Evolutionary conservation across 2,113 vertebrate genomes (phyloP), one percentile per base, ranked within the genome.

Genomic region (Pterocles burchelli): DNA sequence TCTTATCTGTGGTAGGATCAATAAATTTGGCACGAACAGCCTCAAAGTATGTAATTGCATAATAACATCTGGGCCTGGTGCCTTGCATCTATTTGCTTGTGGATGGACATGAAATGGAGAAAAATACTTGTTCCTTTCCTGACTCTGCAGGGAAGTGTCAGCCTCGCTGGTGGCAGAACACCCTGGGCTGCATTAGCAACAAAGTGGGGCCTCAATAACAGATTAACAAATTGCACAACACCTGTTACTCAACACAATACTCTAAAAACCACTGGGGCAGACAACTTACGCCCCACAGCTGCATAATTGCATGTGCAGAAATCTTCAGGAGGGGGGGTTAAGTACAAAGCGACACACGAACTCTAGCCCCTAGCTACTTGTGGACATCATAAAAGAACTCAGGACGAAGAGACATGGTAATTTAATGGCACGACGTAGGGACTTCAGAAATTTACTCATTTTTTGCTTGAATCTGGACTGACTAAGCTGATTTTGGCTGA

Each of bases 1-100:
- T 77, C 51, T 77, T 73, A 51, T 52, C 63, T 70, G 43, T 26
- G 34, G 79, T 68, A 79, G 52, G 26, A 87, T 68, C 84, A 62
- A 88, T 76, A 94, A 94, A 92, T 71, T 75, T 79, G 36, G n/a
- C 36, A 51, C 49, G 74, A 93, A 96, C 61, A 68, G 58, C 73
- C 36, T 73, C 49, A 33, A 89, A 94, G 59, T 65, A 78, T 11
- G 70, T 59, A 86, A 95, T 20, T 90, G 48, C 57, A 62, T 6
- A 12, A 31, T 45, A 95, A 74, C 61, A 93, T 75, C 73, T 84
- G 86, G 61, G 45, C 41, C 36, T 31, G 66, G 61, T 75, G 77
- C 36, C 68, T 84, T 65, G 66, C 0, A 0, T 81, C 79, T 95
- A 68, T 90, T 93, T 70, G 88, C 61, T 72, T 74, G 36, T 46